Evolutionary conservation across 2,888 invertebrate genomes (phyloP), one percentile per base, ranked within the genome.

Genomic region (Apodemia zela): DNA sequence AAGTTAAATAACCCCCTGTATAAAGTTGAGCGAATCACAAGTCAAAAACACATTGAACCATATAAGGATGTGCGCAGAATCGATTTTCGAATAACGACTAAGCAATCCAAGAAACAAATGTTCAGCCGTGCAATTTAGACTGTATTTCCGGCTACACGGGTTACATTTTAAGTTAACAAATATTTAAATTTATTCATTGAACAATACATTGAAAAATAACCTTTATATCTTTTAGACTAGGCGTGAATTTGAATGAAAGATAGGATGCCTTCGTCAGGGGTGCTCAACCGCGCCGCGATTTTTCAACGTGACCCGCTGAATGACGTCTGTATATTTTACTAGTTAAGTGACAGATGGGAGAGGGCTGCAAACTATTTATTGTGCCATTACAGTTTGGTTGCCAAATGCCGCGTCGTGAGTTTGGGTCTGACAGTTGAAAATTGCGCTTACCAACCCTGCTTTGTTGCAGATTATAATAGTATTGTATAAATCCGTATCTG

Each of bases 101-200:
- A 69, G 68, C 74, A 78, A 82, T 81, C 76, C 75, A 76, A 83
- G 85, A 85, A 87, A 88, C 87, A 88, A 89, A 89, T 82, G 88
- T 80, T 79, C 83, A 84, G 75, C 79, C 82, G 82, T 84, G 88
- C 91, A 91, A 90, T 90, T 90, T 89, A 82, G 87, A 89, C 90
- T 89, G 89, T 90, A 90, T 90, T 84, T 91, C 90, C 90, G 88
- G 84, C 80, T 80, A 89, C 91, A 91, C 88, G 90, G 83, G 91
- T 90, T 86, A 90, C 91, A 91, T 91, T 91, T 91, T 89, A 89
- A 90, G 82, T 90, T 89, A 86, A 89, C 91, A 89, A 89, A 90
- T 86, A 89, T 89, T 91, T 89, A 87, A 90, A 90, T 89, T 89
- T 89, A 89, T 88, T 85, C 89, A 77, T 73, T 68, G 72, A 64